Conservation (phyloP, 2,888 invertebrate genomes). For the Drosophila eohydei region DNA sequence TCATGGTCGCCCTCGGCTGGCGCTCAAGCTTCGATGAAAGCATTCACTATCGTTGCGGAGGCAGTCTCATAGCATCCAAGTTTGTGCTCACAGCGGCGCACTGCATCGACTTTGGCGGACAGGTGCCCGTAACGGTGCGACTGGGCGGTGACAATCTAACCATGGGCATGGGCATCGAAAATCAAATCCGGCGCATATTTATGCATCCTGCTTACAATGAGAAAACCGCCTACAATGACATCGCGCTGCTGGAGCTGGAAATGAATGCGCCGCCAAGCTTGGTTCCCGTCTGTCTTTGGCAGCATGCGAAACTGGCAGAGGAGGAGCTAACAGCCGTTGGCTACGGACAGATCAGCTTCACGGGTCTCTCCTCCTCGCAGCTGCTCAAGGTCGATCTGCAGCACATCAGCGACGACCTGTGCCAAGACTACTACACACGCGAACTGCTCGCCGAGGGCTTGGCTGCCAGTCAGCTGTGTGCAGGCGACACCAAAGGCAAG, state of each 20-base stretch:
- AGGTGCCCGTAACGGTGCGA: constrained; percentile 54
- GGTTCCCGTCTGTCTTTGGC: constrained; percentile 86
- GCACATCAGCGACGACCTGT: constrained; percentile 31
- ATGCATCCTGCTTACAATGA: constrained; percentile 87
- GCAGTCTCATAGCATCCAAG: constrained; percentile 63
- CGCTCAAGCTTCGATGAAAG: constrained; percentile 38
- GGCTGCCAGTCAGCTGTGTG: constrained; percentile 54
- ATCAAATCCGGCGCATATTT: constrained; percentile 60
- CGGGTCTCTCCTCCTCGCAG: constrained; percentile 57
- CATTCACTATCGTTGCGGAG: constrained; percentile 76
- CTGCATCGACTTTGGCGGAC: constrained; percentile 64
- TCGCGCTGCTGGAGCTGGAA: constrained; percentile 87
- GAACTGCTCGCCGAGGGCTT: constrained; percentile 41
- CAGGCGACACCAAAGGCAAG: constrained; percentile 48
- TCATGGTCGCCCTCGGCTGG: constrained; percentile 77
- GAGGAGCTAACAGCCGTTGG: constrained; percentile 86
- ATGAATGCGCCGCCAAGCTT: neutral
- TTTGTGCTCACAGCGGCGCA: constrained; percentile 81
- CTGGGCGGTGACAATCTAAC: constrained; percentile 75
- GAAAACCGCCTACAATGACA: constrained; percentile 88
- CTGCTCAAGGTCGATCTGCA: constrained; percentile 58
- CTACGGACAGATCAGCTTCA: constrained; percentile 86
- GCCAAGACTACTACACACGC: constrained; percentile 29
- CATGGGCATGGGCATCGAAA: constrained; percentile 35
- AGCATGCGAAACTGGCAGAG: constrained; percentile 66